A percentile compares a stretch with the other conserved stretches of the same genome.
These are phyloP conservation scores for Patella caerulea DNA, from an alignment of 2,888 invertebrate genomes.

Conservation along the genomic window DNA sequence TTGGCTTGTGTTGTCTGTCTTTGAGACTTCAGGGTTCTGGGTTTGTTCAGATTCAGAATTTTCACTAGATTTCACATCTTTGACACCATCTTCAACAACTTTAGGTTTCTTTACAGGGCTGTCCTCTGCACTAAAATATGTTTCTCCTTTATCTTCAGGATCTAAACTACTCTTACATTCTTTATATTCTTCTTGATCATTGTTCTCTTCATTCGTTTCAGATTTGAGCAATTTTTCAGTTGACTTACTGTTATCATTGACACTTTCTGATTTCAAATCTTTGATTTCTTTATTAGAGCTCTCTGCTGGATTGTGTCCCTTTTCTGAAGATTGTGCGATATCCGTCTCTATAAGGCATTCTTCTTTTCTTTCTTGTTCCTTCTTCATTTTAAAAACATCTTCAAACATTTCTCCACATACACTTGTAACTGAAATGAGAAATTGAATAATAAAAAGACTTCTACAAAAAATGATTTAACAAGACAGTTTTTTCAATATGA, in stretches of 20 bases:
- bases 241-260: background rate
- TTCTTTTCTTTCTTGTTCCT: background rate
- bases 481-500: too few species aligned
- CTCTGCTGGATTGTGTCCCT: background rate
- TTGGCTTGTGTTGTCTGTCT: background rate
- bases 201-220: too few species aligned
- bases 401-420: background rate
- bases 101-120: background rate
- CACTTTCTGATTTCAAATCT: background rate
- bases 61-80: slow-evolving; percentile 9
- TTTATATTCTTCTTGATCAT: too few species aligned
- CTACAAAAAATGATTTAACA: too few species aligned
- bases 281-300: background rate
- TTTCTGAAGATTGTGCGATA: background rate
- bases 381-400: background rate
- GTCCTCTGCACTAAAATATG: background rate
- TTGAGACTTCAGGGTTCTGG: background rate
- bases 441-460: too few species aligned
- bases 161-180: background rate
- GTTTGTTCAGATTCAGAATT: background rate
- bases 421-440: background rate
- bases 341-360: background rate
- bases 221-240: too few species aligned
- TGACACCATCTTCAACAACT: background rate
- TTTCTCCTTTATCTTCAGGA: background rate